phyloP scores from a whole-genome alignment of 1,140 invertebrate species.

The Euwallacea fornicatus region DNA sequence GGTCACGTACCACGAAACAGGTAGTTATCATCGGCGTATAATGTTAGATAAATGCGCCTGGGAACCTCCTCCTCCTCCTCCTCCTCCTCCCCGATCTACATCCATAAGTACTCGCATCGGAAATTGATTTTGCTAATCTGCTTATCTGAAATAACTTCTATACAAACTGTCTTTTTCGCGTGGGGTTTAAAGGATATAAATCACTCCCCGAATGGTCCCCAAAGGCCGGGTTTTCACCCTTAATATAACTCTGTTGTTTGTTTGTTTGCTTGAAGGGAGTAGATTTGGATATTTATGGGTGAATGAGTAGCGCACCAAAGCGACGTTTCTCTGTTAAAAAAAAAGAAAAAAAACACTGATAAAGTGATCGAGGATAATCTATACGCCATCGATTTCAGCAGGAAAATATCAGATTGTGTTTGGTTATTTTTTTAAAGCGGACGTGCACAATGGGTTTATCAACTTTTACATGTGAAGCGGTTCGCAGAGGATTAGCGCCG shows the following conservation, averaged over 20 bases:
- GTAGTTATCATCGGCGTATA: too few relatives aligned
- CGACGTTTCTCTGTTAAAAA: not conserved
- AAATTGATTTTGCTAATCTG: slow-evolving; percentile 36
- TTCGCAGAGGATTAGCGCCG: slow-evolving; percentile 44
- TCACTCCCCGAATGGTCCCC: slow-evolving; percentile 17
- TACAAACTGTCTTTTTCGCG: slow-evolving; percentile 29
- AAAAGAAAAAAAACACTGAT: not conserved
- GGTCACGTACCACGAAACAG: slow-evolving; percentile 21
- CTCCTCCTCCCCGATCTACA: not conserved
- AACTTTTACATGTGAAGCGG: slow-evolving; percentile 41
- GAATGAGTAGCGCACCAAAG: not conserved
- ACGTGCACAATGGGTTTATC: slow-evolving; percentile 34
- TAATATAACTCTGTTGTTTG: slow-evolving; percentile 21
- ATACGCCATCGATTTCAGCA: not conserved
- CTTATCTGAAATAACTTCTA: slow-evolving; percentile 33
- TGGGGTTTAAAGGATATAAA: slow-evolving; percentile 25
- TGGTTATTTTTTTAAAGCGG: too few relatives aligned
- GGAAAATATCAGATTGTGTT: not conserved
- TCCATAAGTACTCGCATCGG: slow-evolving; percentile 23
- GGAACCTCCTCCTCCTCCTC: not conserved
- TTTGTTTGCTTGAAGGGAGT: slow-evolving; percentile 13
- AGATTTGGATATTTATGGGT: slow-evolving; percentile 7
- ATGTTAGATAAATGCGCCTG: not conserved
- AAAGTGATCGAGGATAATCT: not conserved
- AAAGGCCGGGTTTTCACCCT: slow-evolving; percentile 12